Percentiles rank a stretch among this genome's conserved stretches.
These are phyloP conservation scores for Microtus oregoni DNA, from an alignment of 2,113 vertebrate species.

Conservation along the genomic window DNA sequence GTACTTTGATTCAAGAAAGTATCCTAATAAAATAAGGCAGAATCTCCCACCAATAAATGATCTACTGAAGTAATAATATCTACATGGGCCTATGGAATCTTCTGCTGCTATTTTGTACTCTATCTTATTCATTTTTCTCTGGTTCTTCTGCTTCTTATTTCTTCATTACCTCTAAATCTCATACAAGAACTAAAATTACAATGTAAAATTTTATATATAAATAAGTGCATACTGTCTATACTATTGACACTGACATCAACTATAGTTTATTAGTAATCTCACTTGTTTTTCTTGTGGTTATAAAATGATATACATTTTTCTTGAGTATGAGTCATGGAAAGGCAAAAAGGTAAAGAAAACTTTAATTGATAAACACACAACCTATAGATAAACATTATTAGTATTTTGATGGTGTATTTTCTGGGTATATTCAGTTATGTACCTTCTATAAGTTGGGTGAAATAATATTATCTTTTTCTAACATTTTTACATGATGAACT, in stretches of 20 bases:
- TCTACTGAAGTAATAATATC: constrained; percentile 23
- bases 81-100: neutral
- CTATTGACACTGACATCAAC: neutral
- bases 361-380: neutral
- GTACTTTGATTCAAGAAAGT: constrained; percentile 42
- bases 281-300: neutral
- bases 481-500: neutral
- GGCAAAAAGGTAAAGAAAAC: neutral
- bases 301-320: neutral
- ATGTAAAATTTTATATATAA: neutral
- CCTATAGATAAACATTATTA: neutral
- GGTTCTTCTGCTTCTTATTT: neutral
- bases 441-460: neutral
- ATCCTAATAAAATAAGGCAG: constrained; percentile 58
- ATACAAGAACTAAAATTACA: constrained; percentile 3
- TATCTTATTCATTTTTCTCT: neutral
- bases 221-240: neutral
- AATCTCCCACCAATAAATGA: constrained; percentile 13
- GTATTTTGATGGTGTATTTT: neutral
- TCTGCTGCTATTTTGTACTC: neutral
- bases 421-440: neutral
- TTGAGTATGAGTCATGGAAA: neutral
- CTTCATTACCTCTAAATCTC: constrained; percentile 3
- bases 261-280: neutral
- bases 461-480: neutral